A percentile compares a stretch with the other conserved stretches of the same genome.
Evolutionary conservation across 1,140 invertebrate species (phyloP).

Genomic region (Papilio dardanus): DNA sequence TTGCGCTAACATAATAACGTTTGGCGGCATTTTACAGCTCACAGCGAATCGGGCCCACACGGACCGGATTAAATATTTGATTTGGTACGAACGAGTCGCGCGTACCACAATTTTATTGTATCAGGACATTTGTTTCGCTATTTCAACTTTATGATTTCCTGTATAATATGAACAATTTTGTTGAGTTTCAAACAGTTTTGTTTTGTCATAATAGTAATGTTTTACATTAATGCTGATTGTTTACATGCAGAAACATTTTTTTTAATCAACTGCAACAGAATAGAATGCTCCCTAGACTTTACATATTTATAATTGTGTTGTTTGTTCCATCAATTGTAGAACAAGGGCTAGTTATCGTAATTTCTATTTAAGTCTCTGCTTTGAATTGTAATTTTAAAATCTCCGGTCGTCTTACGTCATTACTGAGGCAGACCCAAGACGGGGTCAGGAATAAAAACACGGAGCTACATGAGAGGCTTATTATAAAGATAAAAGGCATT

Average conservation of each 20-base stretch:
- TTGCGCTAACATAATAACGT: conserved; percentile 56
- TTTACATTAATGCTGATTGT: background rate
- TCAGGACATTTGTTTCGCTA: conserved; percentile 50
- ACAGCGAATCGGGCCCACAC: conserved; percentile 39
- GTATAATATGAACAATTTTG: background rate
- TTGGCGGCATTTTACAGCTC: conserved; percentile 49
- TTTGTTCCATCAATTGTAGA: too few species aligned
- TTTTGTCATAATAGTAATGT: background rate
- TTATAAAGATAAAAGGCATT: conserved; percentile 29
- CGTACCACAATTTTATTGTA: conserved; percentile 60
- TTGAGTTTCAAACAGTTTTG: background rate
- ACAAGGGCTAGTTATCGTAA: too few species aligned
- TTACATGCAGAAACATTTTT: too few species aligned
- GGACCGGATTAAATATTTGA: conserved; percentile 63
- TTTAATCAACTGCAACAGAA: too few species aligned
- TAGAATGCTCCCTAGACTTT: too few species aligned
- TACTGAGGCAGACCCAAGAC: background rate
- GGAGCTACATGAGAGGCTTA: conserved; percentile 21
- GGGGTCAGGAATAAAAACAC: conserved; percentile 15
- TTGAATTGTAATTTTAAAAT: background rate
- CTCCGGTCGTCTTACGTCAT: background rate
- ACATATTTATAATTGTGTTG: too few species aligned
- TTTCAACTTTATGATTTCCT: conserved; percentile 35
- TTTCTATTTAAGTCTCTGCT: too few species aligned
- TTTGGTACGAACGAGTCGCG: conserved; percentile 50